Conservation (phyloP, 2,888 invertebrate species). For the Psylliodes chrysocephalus region DNA sequence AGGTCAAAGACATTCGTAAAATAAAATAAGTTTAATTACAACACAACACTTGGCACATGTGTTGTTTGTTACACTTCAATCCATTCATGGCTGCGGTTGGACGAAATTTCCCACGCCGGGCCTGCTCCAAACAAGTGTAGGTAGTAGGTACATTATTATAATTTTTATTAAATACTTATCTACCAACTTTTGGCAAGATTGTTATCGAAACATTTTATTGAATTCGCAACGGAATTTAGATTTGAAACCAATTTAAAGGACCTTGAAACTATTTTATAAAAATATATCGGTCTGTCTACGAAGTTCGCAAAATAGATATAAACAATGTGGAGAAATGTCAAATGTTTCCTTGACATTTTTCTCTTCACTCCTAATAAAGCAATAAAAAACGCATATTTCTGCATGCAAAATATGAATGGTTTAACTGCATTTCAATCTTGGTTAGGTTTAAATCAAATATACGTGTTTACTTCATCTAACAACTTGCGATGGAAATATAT, state of each 20-base stretch:
- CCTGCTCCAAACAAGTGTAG: background rate
- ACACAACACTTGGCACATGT: background rate
- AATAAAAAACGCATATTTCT: constrained; percentile 8
- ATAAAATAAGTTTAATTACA: constrained; percentile 1
- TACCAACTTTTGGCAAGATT: constrained; percentile 24
- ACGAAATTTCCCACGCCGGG: constrained; percentile 6
- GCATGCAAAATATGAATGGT: constrained; percentile 6
- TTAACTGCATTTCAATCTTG: background rate
- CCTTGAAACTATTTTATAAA: constrained; percentile 32
- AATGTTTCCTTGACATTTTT: constrained; percentile 33
- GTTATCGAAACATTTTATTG: constrained; percentile 13
- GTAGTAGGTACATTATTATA: constrained; percentile 1
- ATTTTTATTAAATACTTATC: background rate
- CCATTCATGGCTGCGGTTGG: constrained; percentile 2
- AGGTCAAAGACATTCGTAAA: background rate
- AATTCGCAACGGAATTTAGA: constrained; percentile 13
- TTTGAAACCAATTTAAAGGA: constrained; percentile 22
- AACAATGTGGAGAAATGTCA: constrained; percentile 42
- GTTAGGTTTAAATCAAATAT: constrained; percentile 16
- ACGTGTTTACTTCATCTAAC: constrained; percentile 11
- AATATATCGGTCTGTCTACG: constrained; percentile 27
- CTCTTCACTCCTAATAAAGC: constrained; percentile 5
- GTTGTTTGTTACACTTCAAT: background rate
- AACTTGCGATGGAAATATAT: constrained; percentile 9
- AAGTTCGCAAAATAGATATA: constrained; percentile 33